phyloP scores from a whole-genome alignment of 2,888 invertebrate species.

The Xestia xanthographa region DNA sequence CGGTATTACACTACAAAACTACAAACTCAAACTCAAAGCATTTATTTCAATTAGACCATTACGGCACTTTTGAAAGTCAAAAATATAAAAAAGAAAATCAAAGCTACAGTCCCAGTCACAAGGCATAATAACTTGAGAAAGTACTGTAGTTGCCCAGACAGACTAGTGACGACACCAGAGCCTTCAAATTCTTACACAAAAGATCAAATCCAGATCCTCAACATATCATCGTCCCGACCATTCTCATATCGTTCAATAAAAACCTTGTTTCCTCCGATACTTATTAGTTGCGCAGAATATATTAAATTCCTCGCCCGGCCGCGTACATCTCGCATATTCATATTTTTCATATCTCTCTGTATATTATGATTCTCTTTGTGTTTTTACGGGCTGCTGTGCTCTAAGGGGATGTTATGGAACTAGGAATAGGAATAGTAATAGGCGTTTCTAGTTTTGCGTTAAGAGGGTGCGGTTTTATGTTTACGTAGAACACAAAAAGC shows the following conservation, averaged over 20 bases:
- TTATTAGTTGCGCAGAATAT: constrained; percentile 62
- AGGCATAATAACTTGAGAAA: too few relatives aligned
- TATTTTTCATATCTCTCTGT: constrained; percentile 57
- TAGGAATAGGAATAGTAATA: constrained; percentile 22
- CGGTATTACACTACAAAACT: not conserved
- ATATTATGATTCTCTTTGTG: constrained; percentile 54
- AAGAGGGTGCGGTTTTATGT: not conserved
- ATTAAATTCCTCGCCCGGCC: constrained; percentile 62
- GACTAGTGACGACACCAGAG: not conserved
- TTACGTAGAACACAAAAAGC: too few relatives aligned
- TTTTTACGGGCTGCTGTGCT: constrained; percentile 46
- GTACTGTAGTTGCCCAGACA: too few relatives aligned
- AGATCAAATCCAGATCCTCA: not conserved
- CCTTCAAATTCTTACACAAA: constrained; percentile 2
- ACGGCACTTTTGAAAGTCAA: too few relatives aligned
- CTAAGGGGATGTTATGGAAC: constrained; percentile 27
- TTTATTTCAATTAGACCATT: too few relatives aligned
- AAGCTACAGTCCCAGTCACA: too few relatives aligned
- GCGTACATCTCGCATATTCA: constrained; percentile 56
- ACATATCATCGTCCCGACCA: constrained; percentile 14
- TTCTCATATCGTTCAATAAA: constrained; percentile 57
- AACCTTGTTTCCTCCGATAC: constrained; percentile 53
- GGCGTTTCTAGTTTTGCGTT: not conserved
- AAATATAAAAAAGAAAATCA: too few relatives aligned
- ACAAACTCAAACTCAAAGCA: too few relatives aligned